These are phyloP conservation scores for Brachyrhaphis roseni DNA, from an alignment of 2,797 vertebrate species.

Conservation along the genomic window DNA sequence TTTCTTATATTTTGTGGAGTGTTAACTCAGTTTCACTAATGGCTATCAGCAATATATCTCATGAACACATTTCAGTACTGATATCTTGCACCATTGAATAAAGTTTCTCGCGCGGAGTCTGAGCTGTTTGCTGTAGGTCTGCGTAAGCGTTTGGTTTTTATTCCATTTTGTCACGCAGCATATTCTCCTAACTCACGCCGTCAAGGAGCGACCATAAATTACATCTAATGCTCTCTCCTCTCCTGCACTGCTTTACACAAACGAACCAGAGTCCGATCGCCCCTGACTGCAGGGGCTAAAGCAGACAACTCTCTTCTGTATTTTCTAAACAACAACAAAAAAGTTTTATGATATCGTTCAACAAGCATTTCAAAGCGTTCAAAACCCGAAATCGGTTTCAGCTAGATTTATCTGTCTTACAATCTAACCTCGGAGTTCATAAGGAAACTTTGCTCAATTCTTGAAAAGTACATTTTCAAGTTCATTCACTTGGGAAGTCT, in stretches of 20 bases:
- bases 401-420: neutral
- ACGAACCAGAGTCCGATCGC: neutral
- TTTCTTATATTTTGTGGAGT: slow-evolving; percentile 14
- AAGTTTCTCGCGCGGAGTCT: neutral
- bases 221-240: neutral
- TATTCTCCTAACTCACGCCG: neutral
- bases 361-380: neutral
- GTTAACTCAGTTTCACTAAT: neutral
- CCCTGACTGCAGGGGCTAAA: neutral
- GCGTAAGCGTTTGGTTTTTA: neutral
- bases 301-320: neutral
- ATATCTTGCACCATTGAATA: neutral
- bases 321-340: neutral
- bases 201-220: slow-evolving; percentile 2
- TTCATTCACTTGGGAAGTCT: neutral
- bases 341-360: neutral
- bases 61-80: neutral
- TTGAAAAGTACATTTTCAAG: neutral
- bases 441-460: neutral
- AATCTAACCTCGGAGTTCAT: neutral
- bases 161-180: neutral
- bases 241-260: neutral
- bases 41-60: neutral
- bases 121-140: slow-evolving; percentile 14
- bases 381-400: neutral